These are phyloP conservation scores for Gambusia yucatana DNA, from an alignment of 2,797 vertebrate genomes.

Conservation along the genomic window DNA sequence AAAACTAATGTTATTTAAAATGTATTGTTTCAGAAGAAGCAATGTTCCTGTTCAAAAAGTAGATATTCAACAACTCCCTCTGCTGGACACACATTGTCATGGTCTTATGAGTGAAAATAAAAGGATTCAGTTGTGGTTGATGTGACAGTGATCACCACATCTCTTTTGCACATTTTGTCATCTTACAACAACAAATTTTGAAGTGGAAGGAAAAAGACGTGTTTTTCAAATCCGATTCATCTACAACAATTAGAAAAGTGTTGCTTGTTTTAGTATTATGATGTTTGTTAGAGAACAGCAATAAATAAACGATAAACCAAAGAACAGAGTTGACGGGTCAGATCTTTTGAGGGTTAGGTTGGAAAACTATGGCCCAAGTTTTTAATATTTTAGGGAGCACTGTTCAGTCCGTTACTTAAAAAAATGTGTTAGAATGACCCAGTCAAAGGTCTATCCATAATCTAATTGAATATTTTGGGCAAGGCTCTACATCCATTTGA, in stretches of 20 bases:
- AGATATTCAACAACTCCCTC: constrained; percentile 57
- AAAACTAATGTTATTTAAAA: neutral
- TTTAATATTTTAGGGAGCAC: neutral
- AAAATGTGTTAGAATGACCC: neutral
- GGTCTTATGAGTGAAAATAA: neutral
- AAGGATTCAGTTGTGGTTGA: neutral
- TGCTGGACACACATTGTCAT: constrained; percentile 49
- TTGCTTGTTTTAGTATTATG: neutral
- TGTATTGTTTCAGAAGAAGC: neutral
- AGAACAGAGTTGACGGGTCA: neutral
- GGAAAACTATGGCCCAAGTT: neutral
- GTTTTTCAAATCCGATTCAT: neutral
- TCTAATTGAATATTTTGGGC: neutral
- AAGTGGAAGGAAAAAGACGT: neutral
- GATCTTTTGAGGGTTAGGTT: neutral
- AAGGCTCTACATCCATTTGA: neutral
- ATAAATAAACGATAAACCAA: neutral
- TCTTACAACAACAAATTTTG: neutral
- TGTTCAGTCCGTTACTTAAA: neutral
- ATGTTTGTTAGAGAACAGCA: neutral
- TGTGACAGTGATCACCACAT: no score
- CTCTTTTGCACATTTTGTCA: no score
- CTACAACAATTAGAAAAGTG: neutral
- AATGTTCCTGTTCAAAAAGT: neutral
- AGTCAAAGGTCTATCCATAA: neutral